Evolutionary conservation across 1,140 invertebrate genomes (phyloP), one percentile per base, ranked within the genome.

Genomic region (Orchesella cincta): DNA sequence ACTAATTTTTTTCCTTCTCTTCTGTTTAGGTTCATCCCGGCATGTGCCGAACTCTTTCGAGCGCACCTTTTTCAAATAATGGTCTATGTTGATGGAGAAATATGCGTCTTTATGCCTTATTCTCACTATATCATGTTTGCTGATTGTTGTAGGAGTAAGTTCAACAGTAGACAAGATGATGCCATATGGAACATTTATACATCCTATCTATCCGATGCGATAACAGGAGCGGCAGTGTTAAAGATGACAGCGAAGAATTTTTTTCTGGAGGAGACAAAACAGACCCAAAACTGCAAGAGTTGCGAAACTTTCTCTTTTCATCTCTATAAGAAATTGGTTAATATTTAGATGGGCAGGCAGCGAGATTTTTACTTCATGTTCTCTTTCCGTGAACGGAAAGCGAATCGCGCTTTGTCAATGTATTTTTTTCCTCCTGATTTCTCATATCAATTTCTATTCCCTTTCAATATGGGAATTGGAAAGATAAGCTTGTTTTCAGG

Each of bases 1-100:
- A 67, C 62, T 29, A 12, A 5, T 67, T 29, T 33, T 31, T 14
- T 5, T 33, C n/a, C n/a, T n/a, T n/a, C n/a, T n/a, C n/a, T n/a
- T n/a, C n/a, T n/a, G n/a, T n/a, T n/a, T n/a, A n/a, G n/a, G n/a
- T n/a, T n/a, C n/a, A 67, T 67, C 62, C 62, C 62, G 62, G 62
- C 28, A n/a, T 67, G 26, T 67, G 12, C 62, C 62, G 62, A 67
- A 67, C 62, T 8, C 3, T 31, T 67, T 67, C 62, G 62, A 67
- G 62, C 31, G 31, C 3, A 26, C 23, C 23, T 8, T 23, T 57
- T 57, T 57, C 23, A 8, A 57, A 57, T 14, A 8, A n/a, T 26
- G 23, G 8, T 57, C 52, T 23, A 26, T 18, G 52, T 12, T 8
- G 23, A n/a, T 57, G 8, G 5, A 57, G 52, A 5, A 18, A 18